These are phyloP conservation scores for Tiliqua scincoides DNA, from an alignment of 2,113 vertebrate species.

Conservation along the genomic window DNA sequence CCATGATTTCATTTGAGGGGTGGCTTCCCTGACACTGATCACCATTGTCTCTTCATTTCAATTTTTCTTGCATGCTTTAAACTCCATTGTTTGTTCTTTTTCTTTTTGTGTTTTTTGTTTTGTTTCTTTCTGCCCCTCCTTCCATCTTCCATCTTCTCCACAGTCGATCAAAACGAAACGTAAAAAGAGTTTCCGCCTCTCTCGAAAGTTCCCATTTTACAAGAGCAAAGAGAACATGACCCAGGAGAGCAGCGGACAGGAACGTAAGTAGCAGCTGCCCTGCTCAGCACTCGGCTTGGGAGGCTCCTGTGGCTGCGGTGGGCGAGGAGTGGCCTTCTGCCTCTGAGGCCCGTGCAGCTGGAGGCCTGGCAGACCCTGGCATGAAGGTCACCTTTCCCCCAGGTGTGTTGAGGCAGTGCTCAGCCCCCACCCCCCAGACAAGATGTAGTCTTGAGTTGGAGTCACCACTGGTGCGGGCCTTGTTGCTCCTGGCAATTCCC, in stretches of 20 bases:
- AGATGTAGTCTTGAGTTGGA: too few relatives aligned
- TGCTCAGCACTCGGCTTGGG: conserved; percentile 23
- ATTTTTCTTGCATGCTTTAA: conserved; percentile 78
- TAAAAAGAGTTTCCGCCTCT: conserved; percentile 99
- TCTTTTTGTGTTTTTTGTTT: conserved; percentile 66
- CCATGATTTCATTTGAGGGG: conserved; percentile 75
- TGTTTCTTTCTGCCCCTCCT: conserved; percentile 78
- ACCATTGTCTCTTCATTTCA: conserved; percentile 78
- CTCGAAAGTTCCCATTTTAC: conserved; percentile 99
- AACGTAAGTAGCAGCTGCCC: conserved; percentile 95
- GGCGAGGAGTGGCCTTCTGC: neutral
- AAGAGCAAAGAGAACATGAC: conserved; percentile 99
- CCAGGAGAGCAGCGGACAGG: conserved; percentile 93
- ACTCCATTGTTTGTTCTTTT: conserved; percentile 75
- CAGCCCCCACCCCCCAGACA: too few relatives aligned
- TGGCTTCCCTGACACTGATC: conserved; percentile 67
- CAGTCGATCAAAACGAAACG: conserved; percentile 99
- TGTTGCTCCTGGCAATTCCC: too few relatives aligned
- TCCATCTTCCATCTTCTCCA: conserved; percentile 84
- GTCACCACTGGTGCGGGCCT: neutral
- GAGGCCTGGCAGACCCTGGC: neutral
- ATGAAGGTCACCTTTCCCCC: too few relatives aligned
- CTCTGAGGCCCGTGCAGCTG: neutral
- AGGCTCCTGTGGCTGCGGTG: neutral
- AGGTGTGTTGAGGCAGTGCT: too few relatives aligned